Evolutionary conservation across 1,140 invertebrate genomes (phyloP).

Genomic region (Bombus pascuorum): DNA sequence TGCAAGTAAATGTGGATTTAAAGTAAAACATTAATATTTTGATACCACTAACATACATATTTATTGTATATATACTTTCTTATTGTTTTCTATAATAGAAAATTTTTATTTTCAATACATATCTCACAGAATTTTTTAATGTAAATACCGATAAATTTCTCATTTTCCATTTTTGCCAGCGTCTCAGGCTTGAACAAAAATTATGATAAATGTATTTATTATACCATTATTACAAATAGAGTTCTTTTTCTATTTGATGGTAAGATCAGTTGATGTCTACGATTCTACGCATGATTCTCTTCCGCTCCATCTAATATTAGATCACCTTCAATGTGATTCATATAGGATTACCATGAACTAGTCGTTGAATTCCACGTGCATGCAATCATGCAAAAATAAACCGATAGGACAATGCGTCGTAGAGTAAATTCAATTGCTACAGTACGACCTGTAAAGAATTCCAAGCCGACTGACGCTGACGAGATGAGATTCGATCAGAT

Average conservation of each 20-base stretch:
- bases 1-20: background rate
- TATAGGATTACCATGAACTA: constrained; percentile 47
- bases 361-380: constrained; percentile 42
- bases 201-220: background rate
- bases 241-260: background rate
- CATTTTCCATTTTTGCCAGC: no score
- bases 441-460: constrained; percentile 6
- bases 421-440: constrained; percentile 27
- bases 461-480: background rate
- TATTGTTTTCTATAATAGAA: no score
- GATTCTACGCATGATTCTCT: constrained; percentile 35
- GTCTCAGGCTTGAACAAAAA: no score
- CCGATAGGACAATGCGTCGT: constrained; percentile 3
- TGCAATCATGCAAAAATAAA: constrained; percentile 39
- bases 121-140: background rate
- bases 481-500: background rate
- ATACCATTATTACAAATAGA: background rate
- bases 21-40: background rate
- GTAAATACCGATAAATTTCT: background rate
- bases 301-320: constrained; percentile 54
- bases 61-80: background rate
- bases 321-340: constrained; percentile 55
- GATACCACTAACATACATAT: background rate
- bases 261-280: background rate
- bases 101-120: background rate